A percentile compares a stretch with the other conserved stretches of the same genome.
Conservation (phyloP, 2,113 vertebrate species). For the Ciconia maguari region DNA sequence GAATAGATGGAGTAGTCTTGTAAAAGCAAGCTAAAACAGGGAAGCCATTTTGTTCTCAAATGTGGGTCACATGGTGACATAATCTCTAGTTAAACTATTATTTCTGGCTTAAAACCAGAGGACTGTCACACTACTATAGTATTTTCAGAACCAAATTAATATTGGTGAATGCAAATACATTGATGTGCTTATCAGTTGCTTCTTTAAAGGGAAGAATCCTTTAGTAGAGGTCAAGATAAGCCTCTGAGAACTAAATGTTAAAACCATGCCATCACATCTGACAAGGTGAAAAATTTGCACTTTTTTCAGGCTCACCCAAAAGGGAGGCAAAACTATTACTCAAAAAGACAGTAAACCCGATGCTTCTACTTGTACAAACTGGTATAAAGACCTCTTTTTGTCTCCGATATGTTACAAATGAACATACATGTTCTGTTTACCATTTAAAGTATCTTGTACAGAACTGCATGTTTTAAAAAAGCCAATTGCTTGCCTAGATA, state of each 20-base stretch:
- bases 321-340: not conserved
- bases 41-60: not conserved
- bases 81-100: not conserved
- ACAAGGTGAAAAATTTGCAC: not conserved
- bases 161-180: not conserved
- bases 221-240: not conserved
- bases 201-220: not conserved
- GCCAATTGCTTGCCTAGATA: constrained; percentile 56
- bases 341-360: not conserved
- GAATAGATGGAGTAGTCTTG: not conserved
- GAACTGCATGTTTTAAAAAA: constrained; percentile 52
- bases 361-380: not conserved
- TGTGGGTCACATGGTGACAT: not conserved
- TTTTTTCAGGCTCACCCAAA: not conserved
- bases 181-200: not conserved
- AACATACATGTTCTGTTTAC: constrained; percentile 6
- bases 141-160: not conserved
- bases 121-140: not conserved
- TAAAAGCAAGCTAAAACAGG: not conserved
- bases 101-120: constrained; percentile 1
- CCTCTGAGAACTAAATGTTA: not conserved
- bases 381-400: not conserved
- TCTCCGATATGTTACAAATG: not conserved
- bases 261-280: not conserved
- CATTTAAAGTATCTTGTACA: constrained; percentile 51